Base-by-base conservation (phyloP, 2,113 vertebrate genomes). In the Mormoops blainvillei region DNA sequence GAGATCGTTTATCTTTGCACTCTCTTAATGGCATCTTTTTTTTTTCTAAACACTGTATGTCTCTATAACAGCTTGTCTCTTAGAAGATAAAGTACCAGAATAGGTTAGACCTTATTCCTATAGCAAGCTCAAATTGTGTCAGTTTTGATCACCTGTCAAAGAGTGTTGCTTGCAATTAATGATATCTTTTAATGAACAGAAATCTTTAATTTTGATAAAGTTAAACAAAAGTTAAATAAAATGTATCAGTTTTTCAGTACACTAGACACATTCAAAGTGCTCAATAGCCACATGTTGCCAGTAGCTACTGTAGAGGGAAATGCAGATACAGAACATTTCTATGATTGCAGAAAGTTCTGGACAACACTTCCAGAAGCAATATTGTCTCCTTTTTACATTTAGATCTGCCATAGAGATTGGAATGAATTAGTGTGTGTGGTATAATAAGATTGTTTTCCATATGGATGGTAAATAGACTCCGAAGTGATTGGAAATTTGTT, bases 121-220 rank as follows among this genome's bases (percentile, higher is more conserved):
- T 99, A 97, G 99, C 99, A 99, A 99, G 98, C 98, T 95, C 96
- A 98, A 98, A 99, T 99, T 99, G 98, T 97, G 98, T 95, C 98
- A 96, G 96, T 48, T 94, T 70, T 4, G 28, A 56, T 96, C 97
- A 98, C 98, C 98, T 98, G 98, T 97, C 97, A 98, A 98, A 99
- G 98, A 99, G 99, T 99, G 99, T 98, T 98, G 98, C 98, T 98
- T 99, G 98, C 98, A 97, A 58, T 3, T 65, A 65, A 33, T 65
- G 61, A 28, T 65, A 65, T 65, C 61, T 61, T 28, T 45, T 56
- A 63, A 14, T 73, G 54, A 95, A 73, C 31, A 61, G 24, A 67
- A 80, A 65, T 36, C 45, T 67, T 65, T 61, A 61, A 61, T 76
- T 88, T 45, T 41, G 11, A 52, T 78, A 18, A 67, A 67, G 43